Conservation (phyloP, 2,888 invertebrate genomes). For the Troglohyphantes excavatus region DNA sequence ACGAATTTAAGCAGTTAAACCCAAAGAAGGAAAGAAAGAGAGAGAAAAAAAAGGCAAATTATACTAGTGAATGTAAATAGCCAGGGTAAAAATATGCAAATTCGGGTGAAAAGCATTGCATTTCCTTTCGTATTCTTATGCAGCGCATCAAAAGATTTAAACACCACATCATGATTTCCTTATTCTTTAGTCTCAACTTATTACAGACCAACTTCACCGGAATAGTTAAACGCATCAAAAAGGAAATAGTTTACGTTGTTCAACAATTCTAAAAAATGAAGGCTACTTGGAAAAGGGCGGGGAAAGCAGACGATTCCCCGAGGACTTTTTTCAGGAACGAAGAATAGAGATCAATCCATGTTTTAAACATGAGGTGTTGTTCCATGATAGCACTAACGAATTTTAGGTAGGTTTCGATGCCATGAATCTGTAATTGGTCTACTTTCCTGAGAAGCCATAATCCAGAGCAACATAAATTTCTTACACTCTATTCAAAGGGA, state of each 20-base stretch:
- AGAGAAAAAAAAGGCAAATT: not conserved
- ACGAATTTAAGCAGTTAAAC: not conserved
- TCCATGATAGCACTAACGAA: conserved; percentile 43
- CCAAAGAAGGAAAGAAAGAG: too few species aligned
- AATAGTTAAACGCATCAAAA: not conserved
- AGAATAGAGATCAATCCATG: conserved; percentile 47
- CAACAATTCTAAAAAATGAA: conserved; percentile 12
- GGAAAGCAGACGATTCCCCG: not conserved
- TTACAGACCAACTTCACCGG: not conserved
- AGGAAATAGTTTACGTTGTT: conserved; percentile 20
- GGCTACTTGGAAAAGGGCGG: not conserved
- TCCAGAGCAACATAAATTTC: not conserved
- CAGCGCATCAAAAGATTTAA: conserved; percentile 4
- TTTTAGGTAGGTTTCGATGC: conserved; percentile 8
- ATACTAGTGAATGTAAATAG: not conserved
- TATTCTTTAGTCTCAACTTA: not conserved
- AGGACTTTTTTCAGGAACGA: conserved; percentile 26
- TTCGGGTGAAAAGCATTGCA: conserved; percentile 15
- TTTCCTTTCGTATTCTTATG: not conserved
- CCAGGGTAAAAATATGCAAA: not conserved
- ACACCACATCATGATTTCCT: not conserved
- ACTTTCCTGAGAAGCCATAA: not conserved
- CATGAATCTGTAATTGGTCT: conserved; percentile 46
- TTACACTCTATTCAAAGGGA: not conserved
- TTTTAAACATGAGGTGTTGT: conserved; percentile 65